Percentiles rank a stretch among this genome's conserved stretches.
Evolutionary conservation across 2,888 invertebrate genomes (phyloP).

Genomic region (Eupithecia insigniata): DNA sequence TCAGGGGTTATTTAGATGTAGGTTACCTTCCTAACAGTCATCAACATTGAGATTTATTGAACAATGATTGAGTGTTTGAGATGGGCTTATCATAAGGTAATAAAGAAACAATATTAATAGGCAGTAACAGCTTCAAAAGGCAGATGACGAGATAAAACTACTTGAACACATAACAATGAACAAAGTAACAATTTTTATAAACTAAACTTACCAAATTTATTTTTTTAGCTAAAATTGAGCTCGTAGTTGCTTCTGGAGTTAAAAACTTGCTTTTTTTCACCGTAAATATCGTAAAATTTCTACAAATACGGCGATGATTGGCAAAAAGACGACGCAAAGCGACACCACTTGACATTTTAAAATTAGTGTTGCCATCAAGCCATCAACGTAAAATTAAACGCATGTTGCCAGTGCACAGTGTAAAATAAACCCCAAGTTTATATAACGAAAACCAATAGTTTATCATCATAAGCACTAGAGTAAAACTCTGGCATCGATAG

Average conservation of each 20-base stretch:
- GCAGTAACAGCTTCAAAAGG: constrained; percentile 18
- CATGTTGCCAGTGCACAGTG: no score
- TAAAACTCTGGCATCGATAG: no score
- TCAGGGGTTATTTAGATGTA: background rate
- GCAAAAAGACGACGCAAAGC: constrained; percentile 79
- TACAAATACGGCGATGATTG: constrained; percentile 75
- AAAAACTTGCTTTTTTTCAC: constrained; percentile 50
- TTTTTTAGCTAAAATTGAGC: constrained; percentile 41
- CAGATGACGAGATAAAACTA: background rate
- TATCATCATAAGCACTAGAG: no score
- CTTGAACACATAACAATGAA: constrained; percentile 9
- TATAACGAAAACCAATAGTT: no score
- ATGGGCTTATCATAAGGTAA: no score
- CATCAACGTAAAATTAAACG: no score
- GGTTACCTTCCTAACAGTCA: background rate
- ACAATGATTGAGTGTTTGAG: background rate
- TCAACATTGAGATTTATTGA: background rate
- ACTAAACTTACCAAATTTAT: constrained; percentile 49
- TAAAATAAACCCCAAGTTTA: no score
- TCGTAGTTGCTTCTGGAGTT: constrained; percentile 41
- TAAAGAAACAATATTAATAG: background rate
- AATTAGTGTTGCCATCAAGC: constrained; percentile 46
- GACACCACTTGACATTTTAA: constrained; percentile 72
- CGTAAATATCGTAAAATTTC: constrained; percentile 65
- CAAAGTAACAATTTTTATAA: constrained; percentile 33